These are phyloP conservation scores for Acropternis orthonyx DNA, from an alignment of 2,797 vertebrate species.

Conservation along the genomic window DNA sequence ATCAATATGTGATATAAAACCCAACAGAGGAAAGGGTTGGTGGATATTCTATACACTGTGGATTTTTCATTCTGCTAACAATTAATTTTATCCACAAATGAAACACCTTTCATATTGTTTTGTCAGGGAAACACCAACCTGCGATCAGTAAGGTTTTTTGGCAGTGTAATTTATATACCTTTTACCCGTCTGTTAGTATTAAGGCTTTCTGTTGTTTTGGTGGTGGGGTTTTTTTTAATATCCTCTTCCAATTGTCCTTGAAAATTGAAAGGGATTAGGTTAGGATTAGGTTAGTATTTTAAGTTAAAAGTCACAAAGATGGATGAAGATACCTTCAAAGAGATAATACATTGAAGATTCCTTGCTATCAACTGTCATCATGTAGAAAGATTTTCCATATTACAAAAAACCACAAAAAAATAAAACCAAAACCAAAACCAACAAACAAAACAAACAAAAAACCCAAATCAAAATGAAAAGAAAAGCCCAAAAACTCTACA, in stretches of 20 bases:
- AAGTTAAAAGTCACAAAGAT: slow-evolving; percentile 74
- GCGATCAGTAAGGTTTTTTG: slow-evolving; percentile 40
- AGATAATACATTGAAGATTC: slow-evolving; percentile 42
- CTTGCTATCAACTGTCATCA: neutral
- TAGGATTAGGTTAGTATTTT: slow-evolving; percentile 74
- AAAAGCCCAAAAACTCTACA: neutral
- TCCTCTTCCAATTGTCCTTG: slow-evolving; percentile 62
- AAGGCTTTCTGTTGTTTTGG: slow-evolving; percentile 40
- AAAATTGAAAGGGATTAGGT: slow-evolving; percentile 74
- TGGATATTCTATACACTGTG: neutral
- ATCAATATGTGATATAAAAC: slow-evolving; percentile 19
- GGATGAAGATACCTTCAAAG: slow-evolving; percentile 67
- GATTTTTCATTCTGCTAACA: slow-evolving; percentile 68
- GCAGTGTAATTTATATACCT: slow-evolving; percentile 64
- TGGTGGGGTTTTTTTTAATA: neutral
- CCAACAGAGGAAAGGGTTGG: neutral
- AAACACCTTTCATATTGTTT: slow-evolving; percentile 76
- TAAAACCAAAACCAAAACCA: too few relatives aligned
- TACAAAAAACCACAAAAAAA: too few relatives aligned
- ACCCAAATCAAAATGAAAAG: too few relatives aligned
- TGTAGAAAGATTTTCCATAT: neutral
- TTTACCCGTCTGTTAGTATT: slow-evolving; percentile 71
- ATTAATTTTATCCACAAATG: slow-evolving; percentile 75
- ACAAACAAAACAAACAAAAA: too few relatives aligned
- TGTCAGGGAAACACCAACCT: slow-evolving; percentile 68